Percentiles rank a stretch among this genome's conserved stretches.
Conservation (phyloP, 2,113 vertebrate genomes). For the Podarcis raffonei region DNA sequence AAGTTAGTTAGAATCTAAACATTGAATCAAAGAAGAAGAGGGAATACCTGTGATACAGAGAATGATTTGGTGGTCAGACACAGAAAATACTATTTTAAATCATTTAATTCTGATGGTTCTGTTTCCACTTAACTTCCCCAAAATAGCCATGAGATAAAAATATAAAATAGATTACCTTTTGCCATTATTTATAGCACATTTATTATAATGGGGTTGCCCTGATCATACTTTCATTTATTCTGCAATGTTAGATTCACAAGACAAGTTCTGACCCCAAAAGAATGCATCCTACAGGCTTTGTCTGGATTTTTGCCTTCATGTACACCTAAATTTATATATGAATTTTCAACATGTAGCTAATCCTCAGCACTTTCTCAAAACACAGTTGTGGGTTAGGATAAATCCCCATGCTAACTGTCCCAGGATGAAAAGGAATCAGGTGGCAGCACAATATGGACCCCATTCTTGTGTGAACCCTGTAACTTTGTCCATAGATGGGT, state of each 20-base stretch:
- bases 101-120: slow-evolving; percentile 37
- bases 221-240: neutral
- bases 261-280: neutral
- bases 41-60: slow-evolving; percentile 35
- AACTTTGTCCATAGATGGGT: neutral
- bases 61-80: slow-evolving; percentile 28
- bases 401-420: neutral
- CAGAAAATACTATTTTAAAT: slow-evolving; percentile 29
- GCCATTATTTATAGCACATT: neutral
- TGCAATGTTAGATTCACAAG: neutral
- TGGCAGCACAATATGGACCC: neutral
- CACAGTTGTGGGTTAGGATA: neutral
- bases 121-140: slow-evolving; percentile 41
- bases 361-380: neutral
- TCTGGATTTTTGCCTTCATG: neutral
- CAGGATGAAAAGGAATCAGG: neutral
- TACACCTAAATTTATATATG: neutral
- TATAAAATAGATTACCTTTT: too few relatives aligned
- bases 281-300: neutral
- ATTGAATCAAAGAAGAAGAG: neutral
- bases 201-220: neutral
- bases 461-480: neutral
- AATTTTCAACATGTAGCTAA: neutral
- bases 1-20: neutral
- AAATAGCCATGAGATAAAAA: slow-evolving; percentile 4